Conservation (phyloP, 2,888 invertebrate species). For the Troides helena region DNA sequence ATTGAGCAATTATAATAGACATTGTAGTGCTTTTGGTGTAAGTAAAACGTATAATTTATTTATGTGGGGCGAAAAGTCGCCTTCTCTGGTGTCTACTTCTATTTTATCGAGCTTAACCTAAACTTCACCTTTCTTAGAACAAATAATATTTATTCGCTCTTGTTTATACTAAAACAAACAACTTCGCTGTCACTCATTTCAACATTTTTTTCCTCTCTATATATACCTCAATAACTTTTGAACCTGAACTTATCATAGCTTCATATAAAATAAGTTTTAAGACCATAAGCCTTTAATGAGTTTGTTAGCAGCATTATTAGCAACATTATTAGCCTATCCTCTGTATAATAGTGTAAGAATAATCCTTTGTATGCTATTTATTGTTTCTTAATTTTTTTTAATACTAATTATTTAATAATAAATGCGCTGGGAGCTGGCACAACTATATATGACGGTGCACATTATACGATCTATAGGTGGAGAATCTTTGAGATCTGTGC, state of each 20-base stretch:
- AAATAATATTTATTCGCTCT: neutral
- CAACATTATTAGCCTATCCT: neutral
- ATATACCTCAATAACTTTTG: too few species aligned
- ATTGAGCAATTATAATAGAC: neutral
- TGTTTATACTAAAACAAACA: neutral
- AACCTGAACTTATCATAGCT: neutral
- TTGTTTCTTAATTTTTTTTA: constrained; percentile 6
- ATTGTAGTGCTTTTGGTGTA: neutral
- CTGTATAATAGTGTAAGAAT: constrained; percentile 8
- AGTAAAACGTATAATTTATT: constrained; percentile 5
- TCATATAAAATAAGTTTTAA: neutral
- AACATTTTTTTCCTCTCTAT: neutral
- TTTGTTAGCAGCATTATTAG: neutral
- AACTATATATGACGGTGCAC: too few species aligned
- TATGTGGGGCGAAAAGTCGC: neutral
- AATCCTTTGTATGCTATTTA: constrained; percentile 24
- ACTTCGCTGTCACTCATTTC: neutral
- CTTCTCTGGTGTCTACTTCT: neutral
- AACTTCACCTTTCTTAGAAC: neutral
- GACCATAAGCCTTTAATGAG: neutral
- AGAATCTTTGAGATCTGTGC: too few species aligned
- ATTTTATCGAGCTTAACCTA: constrained; percentile 6
- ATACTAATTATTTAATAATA: neutral
- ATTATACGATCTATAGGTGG: too few species aligned
- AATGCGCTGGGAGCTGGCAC: too few species aligned